phyloP scores from a whole-genome alignment of 2,888 invertebrate genomes.

The Nemoura dubitans region DNA sequence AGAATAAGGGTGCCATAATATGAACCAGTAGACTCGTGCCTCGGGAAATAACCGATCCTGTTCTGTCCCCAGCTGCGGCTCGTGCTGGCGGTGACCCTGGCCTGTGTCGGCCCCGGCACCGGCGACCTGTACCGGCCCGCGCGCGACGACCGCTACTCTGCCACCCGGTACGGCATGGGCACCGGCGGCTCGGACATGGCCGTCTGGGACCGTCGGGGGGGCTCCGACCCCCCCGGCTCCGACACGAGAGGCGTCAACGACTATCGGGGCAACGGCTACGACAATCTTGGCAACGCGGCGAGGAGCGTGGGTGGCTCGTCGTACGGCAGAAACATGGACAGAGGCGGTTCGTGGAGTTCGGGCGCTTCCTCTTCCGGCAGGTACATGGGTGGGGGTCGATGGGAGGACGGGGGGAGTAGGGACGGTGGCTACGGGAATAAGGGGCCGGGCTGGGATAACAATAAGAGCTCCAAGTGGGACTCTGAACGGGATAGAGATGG shows the following conservation, averaged over 20 bases:
- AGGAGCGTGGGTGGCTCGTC: slow-evolving; percentile 21
- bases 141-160: slow-evolving; percentile 46
- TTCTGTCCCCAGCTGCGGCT: neutral
- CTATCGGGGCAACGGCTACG: slow-evolving; percentile 47
- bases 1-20: too few species aligned
- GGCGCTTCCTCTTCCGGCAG: neutral
- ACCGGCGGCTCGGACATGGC: slow-evolving; percentile 38
- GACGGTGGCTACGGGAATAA: neutral
- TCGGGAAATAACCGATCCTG: too few species aligned
- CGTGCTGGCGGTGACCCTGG: slow-evolving; percentile 26
- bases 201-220: slow-evolving; percentile 31
- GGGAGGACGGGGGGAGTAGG: neutral
- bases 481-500: slow-evolving; percentile 13
- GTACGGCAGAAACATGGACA: slow-evolving; percentile 7
- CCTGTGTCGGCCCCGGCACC: slow-evolving; percentile 25
- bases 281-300: slow-evolving; percentile 40
- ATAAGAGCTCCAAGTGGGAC: slow-evolving; percentile 39
- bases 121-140: slow-evolving; percentile 44
- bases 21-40: too few species aligned
- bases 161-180: slow-evolving; percentile 46
- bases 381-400: neutral
- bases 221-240: slow-evolving; percentile 32
- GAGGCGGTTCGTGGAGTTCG: neutral
- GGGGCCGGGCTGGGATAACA: slow-evolving; percentile 34
- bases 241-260: slow-evolving; percentile 37